Percentiles rank a stretch among this genome's conserved stretches.
Evolutionary conservation across 1,140 invertebrate genomes (phyloP).

Genomic region (Lycorma delicatula): DNA sequence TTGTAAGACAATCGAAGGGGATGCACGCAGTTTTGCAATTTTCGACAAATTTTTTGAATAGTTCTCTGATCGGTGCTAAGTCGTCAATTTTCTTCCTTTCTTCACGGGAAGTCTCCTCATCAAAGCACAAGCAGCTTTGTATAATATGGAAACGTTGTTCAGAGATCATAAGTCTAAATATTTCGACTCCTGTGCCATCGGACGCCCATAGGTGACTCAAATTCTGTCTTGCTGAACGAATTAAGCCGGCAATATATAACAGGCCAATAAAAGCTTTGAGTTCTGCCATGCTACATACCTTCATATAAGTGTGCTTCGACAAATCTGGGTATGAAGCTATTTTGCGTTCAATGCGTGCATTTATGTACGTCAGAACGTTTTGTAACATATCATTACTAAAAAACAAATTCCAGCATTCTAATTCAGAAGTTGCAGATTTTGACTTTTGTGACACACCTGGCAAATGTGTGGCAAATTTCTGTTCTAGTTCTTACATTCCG

Average conservation of each 20-base stretch:
- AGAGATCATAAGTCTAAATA: conserved; percentile 12
- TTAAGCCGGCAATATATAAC: conserved; percentile 15
- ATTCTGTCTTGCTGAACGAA: conserved; percentile 7
- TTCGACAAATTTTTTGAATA: conserved; percentile 24
- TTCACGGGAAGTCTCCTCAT: conserved; percentile 29
- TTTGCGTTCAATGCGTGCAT: too few relatives aligned
- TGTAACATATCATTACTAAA: too few relatives aligned
- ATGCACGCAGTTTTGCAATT: conserved; percentile 27
- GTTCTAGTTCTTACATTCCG: too few relatives aligned
- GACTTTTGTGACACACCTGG: too few relatives aligned
- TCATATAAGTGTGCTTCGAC: too few relatives aligned
- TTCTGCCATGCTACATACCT: too few relatives aligned
- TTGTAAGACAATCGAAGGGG: conserved; percentile 20
- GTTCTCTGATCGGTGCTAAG: conserved; percentile 23
- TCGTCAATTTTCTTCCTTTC: conserved; percentile 23
- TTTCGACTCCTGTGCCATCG: conserved; percentile 17
- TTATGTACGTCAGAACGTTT: too few relatives aligned
- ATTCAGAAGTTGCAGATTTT: too few relatives aligned
- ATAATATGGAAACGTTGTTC: conserved; percentile 7
- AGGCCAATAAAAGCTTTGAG: conserved; percentile 18
- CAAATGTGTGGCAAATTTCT: too few relatives aligned
- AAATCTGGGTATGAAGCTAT: too few relatives aligned
- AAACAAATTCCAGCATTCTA: too few relatives aligned
- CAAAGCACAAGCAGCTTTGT: conserved; percentile 30
- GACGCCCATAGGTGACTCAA: conserved; percentile 13